A percentile compares a stretch with the other conserved stretches of the same genome.
phyloP scores from a whole-genome alignment of 2,797 vertebrate species.

The Selene dorsalis region DNA sequence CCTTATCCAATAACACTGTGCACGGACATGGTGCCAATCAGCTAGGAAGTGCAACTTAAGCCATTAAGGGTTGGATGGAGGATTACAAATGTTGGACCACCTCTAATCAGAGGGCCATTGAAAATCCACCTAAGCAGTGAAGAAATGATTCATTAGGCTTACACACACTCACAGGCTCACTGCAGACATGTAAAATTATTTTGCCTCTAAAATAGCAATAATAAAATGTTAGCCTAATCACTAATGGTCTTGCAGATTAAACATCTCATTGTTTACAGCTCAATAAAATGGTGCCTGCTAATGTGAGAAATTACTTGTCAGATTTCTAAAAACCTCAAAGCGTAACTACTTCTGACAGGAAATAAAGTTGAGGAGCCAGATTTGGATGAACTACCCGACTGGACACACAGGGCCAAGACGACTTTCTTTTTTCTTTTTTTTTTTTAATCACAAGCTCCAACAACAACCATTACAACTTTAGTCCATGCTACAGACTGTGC shows the following conservation, averaged over 20 bases:
- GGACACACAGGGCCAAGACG: constrained; percentile 47
- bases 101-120: constrained; percentile 73
- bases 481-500: constrained; percentile 52
- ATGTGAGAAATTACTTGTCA: constrained; percentile 38
- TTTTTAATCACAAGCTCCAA: constrained; percentile 23
- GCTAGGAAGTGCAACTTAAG: constrained; percentile 71
- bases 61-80: constrained; percentile 72
- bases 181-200: constrained; percentile 45
- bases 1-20: constrained; percentile 72
- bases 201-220: constrained; percentile 30
- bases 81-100: constrained; percentile 78
- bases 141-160: constrained; percentile 71
- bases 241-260: constrained; percentile 37
- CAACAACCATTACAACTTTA: constrained; percentile 51
- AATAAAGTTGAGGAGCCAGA: constrained; percentile 41
- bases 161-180: constrained; percentile 47
- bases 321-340: constrained; percentile 46
- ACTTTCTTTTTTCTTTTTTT: constrained; percentile 39
- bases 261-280: constrained; percentile 28
- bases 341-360: constrained; percentile 49
- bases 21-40: constrained; percentile 70
- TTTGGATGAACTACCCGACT: constrained; percentile 27
- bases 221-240: constrained; percentile 13
- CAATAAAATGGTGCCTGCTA: constrained; percentile 24
- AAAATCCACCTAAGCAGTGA: constrained; percentile 72